Conservation (phyloP, 2,797 vertebrate species). For the Alca torda region DNA sequence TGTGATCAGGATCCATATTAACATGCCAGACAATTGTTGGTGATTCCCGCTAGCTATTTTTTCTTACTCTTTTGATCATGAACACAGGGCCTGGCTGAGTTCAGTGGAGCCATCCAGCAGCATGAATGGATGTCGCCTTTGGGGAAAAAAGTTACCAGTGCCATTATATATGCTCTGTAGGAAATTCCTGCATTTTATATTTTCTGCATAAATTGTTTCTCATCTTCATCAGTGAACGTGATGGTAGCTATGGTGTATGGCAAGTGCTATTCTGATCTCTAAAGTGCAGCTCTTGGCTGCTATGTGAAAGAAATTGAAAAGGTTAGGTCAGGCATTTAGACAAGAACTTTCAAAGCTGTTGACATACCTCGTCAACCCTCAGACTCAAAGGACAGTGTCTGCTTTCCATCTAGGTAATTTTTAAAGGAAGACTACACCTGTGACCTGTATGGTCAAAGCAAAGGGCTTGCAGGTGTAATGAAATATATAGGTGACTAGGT, state of each 20-base stretch:
- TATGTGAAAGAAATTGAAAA: not conserved
- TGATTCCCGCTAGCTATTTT: constrained; percentile 14
- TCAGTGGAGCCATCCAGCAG: not conserved
- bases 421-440: not conserved
- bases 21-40: not conserved
- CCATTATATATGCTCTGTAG: not conserved
- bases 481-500: not conserved
- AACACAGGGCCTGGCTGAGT: not conserved
- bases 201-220: not conserved
- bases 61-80: not conserved
- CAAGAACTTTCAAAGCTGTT: constrained; percentile 5
- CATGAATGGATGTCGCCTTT: not conserved
- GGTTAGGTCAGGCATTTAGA: not conserved
- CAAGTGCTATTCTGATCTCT: not conserved
- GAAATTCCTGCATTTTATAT: not conserved
- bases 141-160: not conserved
- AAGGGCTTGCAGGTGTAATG: not conserved
- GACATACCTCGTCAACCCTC: not conserved
- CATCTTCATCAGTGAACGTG: not conserved
- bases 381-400: not conserved
- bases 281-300: not conserved
- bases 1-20: constrained; percentile 28
- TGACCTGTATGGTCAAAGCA: not conserved
- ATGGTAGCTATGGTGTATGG: not conserved
- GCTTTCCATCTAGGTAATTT: not conserved